Conservation (phyloP, 2,797 vertebrate species). For the Oceanodroma leucorhoa region DNA sequence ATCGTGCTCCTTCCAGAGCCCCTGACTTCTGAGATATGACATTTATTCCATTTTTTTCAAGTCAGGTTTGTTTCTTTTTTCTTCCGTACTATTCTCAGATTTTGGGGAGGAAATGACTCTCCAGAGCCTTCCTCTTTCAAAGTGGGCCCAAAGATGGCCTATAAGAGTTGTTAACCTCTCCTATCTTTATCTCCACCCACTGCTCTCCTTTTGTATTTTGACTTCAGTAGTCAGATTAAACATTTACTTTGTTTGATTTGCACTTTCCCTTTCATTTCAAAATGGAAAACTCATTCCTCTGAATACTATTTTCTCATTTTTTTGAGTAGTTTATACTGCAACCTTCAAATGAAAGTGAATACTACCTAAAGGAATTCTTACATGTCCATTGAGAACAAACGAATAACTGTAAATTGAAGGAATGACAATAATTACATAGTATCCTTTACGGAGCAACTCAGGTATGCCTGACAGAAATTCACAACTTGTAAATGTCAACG, state of each 20-base stretch:
- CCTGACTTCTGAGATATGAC: background rate
- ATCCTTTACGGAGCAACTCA: background rate
- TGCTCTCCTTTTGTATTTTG: background rate
- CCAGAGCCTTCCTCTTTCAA: background rate
- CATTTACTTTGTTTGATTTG: background rate
- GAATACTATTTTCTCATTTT: background rate
- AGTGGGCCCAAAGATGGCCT: background rate
- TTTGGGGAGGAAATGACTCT: background rate
- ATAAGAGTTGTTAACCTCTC: background rate
- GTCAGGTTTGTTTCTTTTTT: background rate
- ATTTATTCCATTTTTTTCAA: background rate
- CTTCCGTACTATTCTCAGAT: background rate
- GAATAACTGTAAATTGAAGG: background rate
- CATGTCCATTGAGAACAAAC: background rate
- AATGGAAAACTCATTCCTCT: background rate
- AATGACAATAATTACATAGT: background rate
- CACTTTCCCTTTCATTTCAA: background rate
- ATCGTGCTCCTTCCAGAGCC: background rate
- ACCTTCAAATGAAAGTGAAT: background rate
- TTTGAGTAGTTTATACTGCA: background rate
- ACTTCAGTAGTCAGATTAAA: background rate
- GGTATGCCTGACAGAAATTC: background rate
- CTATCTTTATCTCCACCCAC: background rate
- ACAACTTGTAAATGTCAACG: background rate
- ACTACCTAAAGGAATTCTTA: background rate